Conservation (phyloP, 2,797 vertebrate species). For the Gallinago solitaria region DNA sequence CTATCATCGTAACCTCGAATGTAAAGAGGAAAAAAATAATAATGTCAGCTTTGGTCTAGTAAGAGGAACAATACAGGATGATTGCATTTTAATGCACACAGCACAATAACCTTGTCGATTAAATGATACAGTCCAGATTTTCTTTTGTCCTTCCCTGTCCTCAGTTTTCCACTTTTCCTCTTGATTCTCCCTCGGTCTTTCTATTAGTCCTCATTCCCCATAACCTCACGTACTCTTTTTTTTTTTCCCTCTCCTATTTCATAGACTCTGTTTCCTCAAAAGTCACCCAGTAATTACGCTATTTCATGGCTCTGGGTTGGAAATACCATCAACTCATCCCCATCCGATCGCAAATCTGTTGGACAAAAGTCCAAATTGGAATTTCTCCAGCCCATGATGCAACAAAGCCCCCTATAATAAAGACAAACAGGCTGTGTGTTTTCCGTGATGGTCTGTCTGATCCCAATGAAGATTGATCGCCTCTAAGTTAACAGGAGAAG, state of each 20-base stretch:
- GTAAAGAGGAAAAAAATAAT: conserved; percentile 63
- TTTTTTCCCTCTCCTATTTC: background rate
- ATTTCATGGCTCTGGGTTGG: background rate
- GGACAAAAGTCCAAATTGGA: conserved; percentile 54
- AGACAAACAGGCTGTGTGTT: conserved; percentile 76
- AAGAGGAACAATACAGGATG: background rate
- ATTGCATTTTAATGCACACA: conserved; percentile 19
- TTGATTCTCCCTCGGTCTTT: background rate
- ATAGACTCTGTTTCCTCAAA: background rate
- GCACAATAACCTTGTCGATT: conserved; percentile 22
- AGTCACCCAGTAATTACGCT: background rate
- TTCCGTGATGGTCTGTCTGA: conserved; percentile 73
- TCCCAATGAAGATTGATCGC: conserved; percentile 76
- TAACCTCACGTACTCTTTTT: background rate
- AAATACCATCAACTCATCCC: conserved; percentile 19
- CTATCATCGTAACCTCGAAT: conserved; percentile 94
- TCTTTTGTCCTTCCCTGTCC: conserved; percentile 40
- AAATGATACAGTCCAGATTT: background rate
- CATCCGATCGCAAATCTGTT: background rate
- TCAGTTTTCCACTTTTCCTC: conserved; percentile 26
- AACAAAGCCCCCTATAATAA: conserved; percentile 75
- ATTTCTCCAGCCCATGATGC: conserved; percentile 71
- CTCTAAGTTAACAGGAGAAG: conserved; percentile 63
- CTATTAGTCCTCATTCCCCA: background rate
- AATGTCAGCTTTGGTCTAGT: conserved; percentile 38